Percentiles rank a stretch among this genome's conserved stretches.
phyloP scores from a whole-genome alignment of 2,113 vertebrate genomes.

The Dromiciops gliroides region DNA sequence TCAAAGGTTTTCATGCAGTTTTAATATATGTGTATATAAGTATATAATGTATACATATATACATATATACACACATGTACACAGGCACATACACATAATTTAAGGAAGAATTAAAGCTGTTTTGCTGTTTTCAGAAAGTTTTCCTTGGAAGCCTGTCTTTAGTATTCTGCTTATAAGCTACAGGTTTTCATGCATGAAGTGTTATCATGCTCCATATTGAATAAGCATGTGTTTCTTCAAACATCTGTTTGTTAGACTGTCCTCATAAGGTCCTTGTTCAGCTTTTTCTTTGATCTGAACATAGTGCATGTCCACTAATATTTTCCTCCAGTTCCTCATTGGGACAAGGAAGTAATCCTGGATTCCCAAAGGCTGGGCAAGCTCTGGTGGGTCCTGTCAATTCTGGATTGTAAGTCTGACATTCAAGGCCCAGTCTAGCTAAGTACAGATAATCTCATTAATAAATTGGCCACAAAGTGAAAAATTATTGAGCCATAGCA shows the following conservation, averaged over 20 bases:
- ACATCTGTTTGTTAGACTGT: not conserved
- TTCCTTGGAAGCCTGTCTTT: not conserved
- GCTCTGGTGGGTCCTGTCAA: not conserved
- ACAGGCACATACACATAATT: not conserved
- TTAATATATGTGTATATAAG: not conserved
- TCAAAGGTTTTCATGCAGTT: not conserved
- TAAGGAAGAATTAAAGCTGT: not conserved
- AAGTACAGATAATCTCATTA: not conserved
- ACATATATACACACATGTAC: not conserved
- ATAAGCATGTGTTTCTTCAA: constrained; percentile 19
- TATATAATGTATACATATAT: not conserved
- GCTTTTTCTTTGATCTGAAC: not conserved
- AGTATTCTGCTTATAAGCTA: constrained; percentile 5
- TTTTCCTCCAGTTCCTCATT: not conserved
- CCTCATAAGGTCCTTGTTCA: not conserved
- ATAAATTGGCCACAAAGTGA: not conserved
- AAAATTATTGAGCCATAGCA: not conserved
- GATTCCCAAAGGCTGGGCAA: not conserved
- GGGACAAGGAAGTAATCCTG: not conserved
- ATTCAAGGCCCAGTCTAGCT: not conserved
- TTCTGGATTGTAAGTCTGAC: not conserved
- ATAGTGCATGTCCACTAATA: not conserved
- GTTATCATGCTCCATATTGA: not conserved
- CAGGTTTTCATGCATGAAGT: not conserved
- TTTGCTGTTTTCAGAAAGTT: constrained; percentile 19